These are phyloP conservation scores for Hyposoter didymator DNA, from an alignment of 2,888 invertebrate species.

Conservation along the genomic window DNA sequence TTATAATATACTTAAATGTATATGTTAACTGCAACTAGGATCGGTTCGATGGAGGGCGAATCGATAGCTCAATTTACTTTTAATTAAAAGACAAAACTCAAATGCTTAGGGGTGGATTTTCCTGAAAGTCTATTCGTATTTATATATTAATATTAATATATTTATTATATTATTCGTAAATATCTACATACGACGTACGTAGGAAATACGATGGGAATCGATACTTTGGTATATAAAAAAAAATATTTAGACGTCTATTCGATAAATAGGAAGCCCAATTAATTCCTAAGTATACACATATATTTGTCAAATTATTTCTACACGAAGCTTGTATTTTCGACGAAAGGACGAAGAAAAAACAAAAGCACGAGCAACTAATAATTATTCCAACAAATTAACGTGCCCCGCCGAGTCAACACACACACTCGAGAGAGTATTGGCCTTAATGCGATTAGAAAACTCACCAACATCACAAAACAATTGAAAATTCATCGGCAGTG, in stretches of 20 bases:
- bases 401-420: slow-evolving; percentile 36
- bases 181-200: slow-evolving; percentile 7
- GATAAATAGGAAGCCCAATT: slow-evolving; percentile 21
- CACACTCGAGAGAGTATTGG: slow-evolving; percentile 56
- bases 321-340: slow-evolving; percentile 75
- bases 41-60: slow-evolving; percentile 53
- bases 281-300: slow-evolving; percentile 57
- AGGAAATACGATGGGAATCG: slow-evolving; percentile 42
- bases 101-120: slow-evolving; percentile 42
- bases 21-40: slow-evolving; percentile 53
- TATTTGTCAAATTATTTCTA: slow-evolving; percentile 73
- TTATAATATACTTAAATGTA: slow-evolving; percentile 48
- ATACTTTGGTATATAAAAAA: slow-evolving; percentile 44
- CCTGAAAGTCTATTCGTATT: slow-evolving; percentile 63
- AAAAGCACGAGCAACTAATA: slow-evolving; percentile 15
- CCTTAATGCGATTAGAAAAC: slow-evolving; percentile 40
- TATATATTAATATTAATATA: slow-evolving; percentile 29
- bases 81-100: slow-evolving; percentile 14
- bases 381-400: slow-evolving; percentile 21
- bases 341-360: background rate
- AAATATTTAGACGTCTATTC: slow-evolving; percentile 60
- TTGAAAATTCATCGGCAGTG: no score
- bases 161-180: slow-evolving; percentile 23
- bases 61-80: slow-evolving; percentile 65
- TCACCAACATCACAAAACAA: background rate